Base-by-base conservation (phyloP, 2,888 invertebrate genomes). In the Acronicta leporina region DNA sequence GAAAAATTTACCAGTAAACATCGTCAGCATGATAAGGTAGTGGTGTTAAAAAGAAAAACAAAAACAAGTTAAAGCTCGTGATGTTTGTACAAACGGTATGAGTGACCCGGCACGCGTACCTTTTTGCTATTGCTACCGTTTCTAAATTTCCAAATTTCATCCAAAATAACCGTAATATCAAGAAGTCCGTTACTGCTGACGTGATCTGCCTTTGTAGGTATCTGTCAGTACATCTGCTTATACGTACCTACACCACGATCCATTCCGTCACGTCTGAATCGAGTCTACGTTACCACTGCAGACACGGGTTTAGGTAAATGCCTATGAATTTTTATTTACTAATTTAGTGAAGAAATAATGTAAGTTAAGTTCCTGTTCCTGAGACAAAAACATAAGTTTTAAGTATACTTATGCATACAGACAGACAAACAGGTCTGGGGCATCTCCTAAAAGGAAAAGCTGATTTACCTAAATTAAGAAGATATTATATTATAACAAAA, bases 21-120 rank as follows among this genome's bases (percentile, higher is more conserved):
- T 64, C 30, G 40, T 7, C 43, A 40, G 4, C 20, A 20, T 20
- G 51, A 33, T 35, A 5, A 13, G 13, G 5, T 33, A 16, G 14
- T 45, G 42, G 15, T 47, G n/a, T n/a, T n/a, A n/a, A n/a, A n/a
- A 60, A 14, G 57, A 62, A 49, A 41, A 63, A 74, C 66, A 74
- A 53, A 38, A 27, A 14, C 46, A 58, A 40, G 48, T 46, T 46
- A 59, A 49, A 49, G 77, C 66, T 79, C 88, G 88, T 86, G 86
- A 82, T 89, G 82, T 88, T 89, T 87, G 82, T 70, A 74, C 73
- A 84, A 75, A 74, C 68, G 68, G 65, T 61, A 64, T 38, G 48
- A 58, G 49, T 79, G 87, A 90, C 89, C 90, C 80, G 86, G 88
- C 90, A 90, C 90, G 90, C 61, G 83, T 75, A 72, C 56, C 76